A percentile compares a stretch with the other conserved stretches of the same genome.
Conservation (phyloP, 2,113 vertebrate genomes). For the Carettochelys insculpta region DNA sequence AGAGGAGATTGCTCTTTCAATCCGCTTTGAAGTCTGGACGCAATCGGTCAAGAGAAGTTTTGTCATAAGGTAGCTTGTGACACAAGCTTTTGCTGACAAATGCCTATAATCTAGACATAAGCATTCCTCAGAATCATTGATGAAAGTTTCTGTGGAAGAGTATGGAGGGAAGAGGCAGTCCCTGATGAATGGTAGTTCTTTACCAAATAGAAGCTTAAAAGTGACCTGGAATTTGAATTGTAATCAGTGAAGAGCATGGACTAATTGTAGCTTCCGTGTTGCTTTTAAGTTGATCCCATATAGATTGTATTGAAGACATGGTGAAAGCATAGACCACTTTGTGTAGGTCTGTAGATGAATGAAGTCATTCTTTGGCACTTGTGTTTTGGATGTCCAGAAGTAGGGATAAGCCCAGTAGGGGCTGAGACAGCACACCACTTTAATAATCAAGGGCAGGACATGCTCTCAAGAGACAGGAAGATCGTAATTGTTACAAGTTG, state of each 20-base stretch:
- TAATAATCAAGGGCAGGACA: not conserved
- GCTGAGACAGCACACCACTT: not conserved
- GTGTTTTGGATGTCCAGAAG: not conserved
- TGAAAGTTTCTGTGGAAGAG: not conserved
- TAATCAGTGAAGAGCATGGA: not conserved
- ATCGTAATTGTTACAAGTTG: not conserved
- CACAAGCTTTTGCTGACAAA: no score
- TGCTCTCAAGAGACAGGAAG: not conserved
- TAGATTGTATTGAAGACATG: not conserved
- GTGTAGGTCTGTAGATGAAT: not conserved
- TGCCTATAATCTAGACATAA: no score
- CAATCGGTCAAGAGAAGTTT: no score
- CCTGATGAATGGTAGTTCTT: not conserved
- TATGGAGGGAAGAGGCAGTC: not conserved
- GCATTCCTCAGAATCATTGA: not conserved
- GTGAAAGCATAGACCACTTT: not conserved
- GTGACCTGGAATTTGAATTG: not conserved
- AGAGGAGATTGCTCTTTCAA: no score
- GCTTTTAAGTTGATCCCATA: not conserved
- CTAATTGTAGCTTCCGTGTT: not conserved
- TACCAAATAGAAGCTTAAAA: not conserved
- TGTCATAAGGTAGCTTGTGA: no score
- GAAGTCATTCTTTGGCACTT: not conserved
- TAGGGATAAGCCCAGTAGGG: rapidly evolving
- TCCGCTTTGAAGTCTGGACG: no score